Evolutionary conservation across 2,888 invertebrate species (phyloP).

Genomic region (Euproctis similis): DNA sequence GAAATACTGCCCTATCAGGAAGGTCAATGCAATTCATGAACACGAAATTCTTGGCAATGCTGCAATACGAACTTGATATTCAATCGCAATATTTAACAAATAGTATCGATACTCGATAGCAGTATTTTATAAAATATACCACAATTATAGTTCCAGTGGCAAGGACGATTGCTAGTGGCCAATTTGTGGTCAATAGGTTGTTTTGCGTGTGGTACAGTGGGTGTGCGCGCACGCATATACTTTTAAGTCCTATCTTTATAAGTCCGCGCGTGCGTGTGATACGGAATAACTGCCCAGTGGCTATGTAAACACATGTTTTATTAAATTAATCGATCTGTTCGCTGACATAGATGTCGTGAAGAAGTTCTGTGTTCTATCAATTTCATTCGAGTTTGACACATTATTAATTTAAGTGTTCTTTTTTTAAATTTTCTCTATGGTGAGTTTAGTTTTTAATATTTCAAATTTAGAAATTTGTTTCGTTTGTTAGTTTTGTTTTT

Average conservation of each 20-base stretch:
- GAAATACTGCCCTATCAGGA: no score
- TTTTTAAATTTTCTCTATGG: no score
- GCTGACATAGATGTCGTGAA: conserved; percentile 8
- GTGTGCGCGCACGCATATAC: conserved; percentile 37
- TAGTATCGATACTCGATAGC: conserved; percentile 18
- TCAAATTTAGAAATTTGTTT: no score
- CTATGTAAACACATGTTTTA: conserved; percentile 11
- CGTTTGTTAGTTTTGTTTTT: no score
- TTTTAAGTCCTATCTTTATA: conserved; percentile 5
- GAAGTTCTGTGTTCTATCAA: conserved; percentile 13
- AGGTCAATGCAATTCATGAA: no score
- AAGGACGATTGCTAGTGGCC: conserved; percentile 34
- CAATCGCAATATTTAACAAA: conserved; percentile 13
- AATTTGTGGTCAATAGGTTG: conserved; percentile 33
- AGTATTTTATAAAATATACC: conserved; percentile 3
- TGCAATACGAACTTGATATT: conserved; percentile 20
- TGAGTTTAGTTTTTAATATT: no score
- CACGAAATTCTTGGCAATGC: no score
- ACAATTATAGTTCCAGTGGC: conserved; percentile 27
- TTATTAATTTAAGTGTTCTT: no score
- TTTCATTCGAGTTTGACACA: no score
- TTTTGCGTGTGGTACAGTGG: conserved; percentile 33
- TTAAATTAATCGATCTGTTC: conserved; percentile 10
- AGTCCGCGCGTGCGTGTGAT: conserved; percentile 25
- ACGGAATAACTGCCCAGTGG: conserved; percentile 8